A percentile compares a stretch with the other conserved stretches of the same genome.
Conservation (phyloP, 2,113 vertebrate genomes). For the Capreolus pygargus region DNA sequence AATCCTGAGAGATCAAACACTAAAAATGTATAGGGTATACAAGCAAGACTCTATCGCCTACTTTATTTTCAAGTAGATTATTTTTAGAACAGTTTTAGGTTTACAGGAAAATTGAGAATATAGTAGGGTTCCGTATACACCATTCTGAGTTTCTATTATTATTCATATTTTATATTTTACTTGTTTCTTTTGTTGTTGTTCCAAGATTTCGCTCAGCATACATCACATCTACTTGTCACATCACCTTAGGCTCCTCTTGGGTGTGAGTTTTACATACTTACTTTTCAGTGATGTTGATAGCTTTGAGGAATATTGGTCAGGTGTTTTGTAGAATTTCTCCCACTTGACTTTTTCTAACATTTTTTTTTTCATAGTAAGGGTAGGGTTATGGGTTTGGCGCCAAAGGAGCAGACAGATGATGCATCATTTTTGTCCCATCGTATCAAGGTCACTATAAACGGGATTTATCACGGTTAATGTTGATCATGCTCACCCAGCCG, state of each 20-base stretch:
- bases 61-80: background rate
- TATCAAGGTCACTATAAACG: background rate
- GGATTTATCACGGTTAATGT: background rate
- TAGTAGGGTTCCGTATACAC: background rate
- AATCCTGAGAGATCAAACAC: background rate
- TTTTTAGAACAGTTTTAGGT: background rate
- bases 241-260: background rate
- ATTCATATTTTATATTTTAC: background rate
- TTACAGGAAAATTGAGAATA: background rate
- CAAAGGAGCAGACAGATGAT: background rate
- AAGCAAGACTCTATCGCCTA: background rate
- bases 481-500: background rate
- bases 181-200: background rate
- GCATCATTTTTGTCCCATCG: background rate
- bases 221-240: background rate
- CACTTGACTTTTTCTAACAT: background rate
- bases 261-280: background rate
- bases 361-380: background rate
- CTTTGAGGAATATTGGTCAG: background rate
- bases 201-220: background rate
- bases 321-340: background rate
- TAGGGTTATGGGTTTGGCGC: background rate
- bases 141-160: background rate
- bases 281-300: background rate
- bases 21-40: background rate